Evolutionary conservation across 2,113 vertebrate genomes (phyloP).

Genomic region (Tiliqua scincoides): DNA sequence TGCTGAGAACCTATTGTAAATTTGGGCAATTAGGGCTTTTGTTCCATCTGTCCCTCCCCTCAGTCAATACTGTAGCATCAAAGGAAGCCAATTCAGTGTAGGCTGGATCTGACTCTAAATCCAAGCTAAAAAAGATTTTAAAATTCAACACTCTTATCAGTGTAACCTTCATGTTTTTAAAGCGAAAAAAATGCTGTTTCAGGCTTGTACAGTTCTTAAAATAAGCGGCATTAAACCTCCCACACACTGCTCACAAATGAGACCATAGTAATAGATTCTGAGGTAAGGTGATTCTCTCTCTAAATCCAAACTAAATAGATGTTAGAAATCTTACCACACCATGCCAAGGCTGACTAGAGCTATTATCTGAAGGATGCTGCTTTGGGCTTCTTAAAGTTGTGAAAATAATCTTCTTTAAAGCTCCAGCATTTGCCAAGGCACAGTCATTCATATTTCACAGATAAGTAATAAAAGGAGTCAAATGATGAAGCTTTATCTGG

Average conservation of each 20-base stretch:
- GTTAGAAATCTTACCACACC: conserved; percentile 64
- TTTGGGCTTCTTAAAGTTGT: conserved; percentile 63
- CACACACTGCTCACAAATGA: conserved; percentile 64
- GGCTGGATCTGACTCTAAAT: conserved; percentile 67
- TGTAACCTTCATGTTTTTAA: conserved; percentile 25
- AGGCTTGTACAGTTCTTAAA: conserved; percentile 75
- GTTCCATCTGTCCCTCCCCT: conserved; percentile 77
- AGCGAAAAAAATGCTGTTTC: conserved; percentile 71
- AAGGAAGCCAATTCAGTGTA: conserved; percentile 74
- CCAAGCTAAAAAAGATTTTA: conserved; percentile 71
- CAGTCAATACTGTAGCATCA: conserved; percentile 77
- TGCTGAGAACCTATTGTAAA: conserved; percentile 80
- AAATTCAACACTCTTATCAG: conserved; percentile 66
- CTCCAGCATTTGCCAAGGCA: conserved; percentile 61
- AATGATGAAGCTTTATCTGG: background rate
- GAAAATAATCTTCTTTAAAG: conserved; percentile 75
- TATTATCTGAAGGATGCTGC: conserved; percentile 57
- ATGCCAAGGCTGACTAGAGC: conserved; percentile 60
- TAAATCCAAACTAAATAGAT: conserved; percentile 74
- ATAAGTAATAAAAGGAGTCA: background rate
- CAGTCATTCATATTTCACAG: conserved; percentile 60
- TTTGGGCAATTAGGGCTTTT: conserved; percentile 81
- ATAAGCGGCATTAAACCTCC: conserved; percentile 77
- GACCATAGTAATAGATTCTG: conserved; percentile 66
- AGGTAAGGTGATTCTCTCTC: conserved; percentile 59